phyloP scores from a whole-genome alignment of 2,797 vertebrate species.

The Petrocephalus schoutedeni region DNA sequence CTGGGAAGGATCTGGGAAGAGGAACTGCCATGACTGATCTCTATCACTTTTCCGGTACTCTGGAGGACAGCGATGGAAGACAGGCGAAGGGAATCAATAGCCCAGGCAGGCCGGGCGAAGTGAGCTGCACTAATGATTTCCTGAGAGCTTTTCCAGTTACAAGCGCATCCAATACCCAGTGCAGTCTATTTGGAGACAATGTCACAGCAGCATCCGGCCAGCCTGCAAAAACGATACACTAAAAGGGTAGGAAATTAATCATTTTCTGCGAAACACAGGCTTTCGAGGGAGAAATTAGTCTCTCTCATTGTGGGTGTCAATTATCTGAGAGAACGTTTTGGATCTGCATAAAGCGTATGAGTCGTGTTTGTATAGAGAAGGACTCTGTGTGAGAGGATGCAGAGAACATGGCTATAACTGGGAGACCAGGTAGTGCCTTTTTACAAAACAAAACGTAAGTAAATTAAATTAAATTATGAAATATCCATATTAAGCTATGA shows the following conservation, averaged over 20 bases:
- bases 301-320: not conserved
- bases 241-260: not conserved
- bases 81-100: constrained; percentile 1
- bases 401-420: not conserved
- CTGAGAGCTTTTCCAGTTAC: constrained; percentile 18
- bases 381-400: not conserved
- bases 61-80: not conserved
- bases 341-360: not conserved
- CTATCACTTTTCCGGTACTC: not conserved
- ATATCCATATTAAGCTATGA: not conserved
- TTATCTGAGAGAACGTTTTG: not conserved
- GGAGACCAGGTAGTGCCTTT: not conserved
- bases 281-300: not conserved
- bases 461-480: not conserved
- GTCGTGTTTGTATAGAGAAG: not conserved
- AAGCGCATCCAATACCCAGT: not conserved
- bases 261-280: not conserved
- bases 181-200: not conserved
- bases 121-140: constrained; percentile 16
- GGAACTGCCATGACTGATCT: not conserved
- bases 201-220: not conserved
- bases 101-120: not conserved
- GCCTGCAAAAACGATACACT: not conserved
- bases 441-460: not conserved
- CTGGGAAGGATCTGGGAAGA: not conserved